Conservation (phyloP, 2,888 invertebrate species). For the Melanophora roralis region DNA sequence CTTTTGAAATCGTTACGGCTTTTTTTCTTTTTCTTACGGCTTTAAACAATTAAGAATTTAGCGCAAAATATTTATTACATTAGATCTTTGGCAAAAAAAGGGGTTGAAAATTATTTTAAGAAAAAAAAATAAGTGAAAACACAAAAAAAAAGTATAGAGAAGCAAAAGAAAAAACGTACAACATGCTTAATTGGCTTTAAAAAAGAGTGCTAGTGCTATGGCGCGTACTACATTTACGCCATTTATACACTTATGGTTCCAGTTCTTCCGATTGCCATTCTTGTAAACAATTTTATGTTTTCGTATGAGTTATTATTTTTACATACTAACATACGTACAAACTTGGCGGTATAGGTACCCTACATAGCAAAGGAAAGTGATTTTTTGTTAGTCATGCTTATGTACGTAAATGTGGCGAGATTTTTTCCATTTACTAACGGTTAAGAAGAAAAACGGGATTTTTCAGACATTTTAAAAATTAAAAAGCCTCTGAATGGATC, state of each 20-base stretch:
- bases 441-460: too few relatives aligned
- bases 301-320: background rate
- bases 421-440: too few relatives aligned
- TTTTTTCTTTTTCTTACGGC: background rate
- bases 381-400: background rate
- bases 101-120: slow-evolving; percentile 31
- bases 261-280: slow-evolving; percentile 57
- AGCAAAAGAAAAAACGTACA: slow-evolving; percentile 34
- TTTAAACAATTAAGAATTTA: slow-evolving; percentile 50
- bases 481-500: too few relatives aligned
- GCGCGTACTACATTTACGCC: slow-evolving; percentile 58
- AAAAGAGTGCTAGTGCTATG: slow-evolving; percentile 50
- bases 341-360: slow-evolving; percentile 20
- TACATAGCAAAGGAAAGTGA: background rate
- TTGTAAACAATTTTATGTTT: slow-evolving; percentile 8
- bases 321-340: too few relatives aligned
- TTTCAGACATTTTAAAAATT: too few relatives aligned
- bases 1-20: slow-evolving; percentile 18
- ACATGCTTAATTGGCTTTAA: slow-evolving; percentile 52
- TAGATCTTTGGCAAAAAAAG: slow-evolving; percentile 39
- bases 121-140: background rate
- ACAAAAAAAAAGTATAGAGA: slow-evolving; percentile 13
- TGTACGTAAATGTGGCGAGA: too few relatives aligned
- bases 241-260: slow-evolving; percentile 57
- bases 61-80: slow-evolving; percentile 51